These are phyloP conservation scores for Ataeniobius toweri DNA, from an alignment of 2,797 vertebrate genomes.

Conservation along the genomic window DNA sequence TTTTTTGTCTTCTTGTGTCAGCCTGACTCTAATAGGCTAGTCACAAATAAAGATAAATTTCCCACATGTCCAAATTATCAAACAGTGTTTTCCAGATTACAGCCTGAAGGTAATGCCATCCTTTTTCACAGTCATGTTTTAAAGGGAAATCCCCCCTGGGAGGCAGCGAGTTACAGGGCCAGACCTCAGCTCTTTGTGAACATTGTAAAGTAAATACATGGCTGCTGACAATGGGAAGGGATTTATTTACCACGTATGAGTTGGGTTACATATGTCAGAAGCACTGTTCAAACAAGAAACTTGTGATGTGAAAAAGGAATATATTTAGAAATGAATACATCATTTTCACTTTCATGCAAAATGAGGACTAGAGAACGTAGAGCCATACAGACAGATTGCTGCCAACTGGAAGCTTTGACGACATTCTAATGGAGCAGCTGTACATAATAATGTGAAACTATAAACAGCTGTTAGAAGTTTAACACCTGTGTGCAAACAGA, in stretches of 20 bases:
- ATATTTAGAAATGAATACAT: slow-evolving; percentile 7
- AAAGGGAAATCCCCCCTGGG: not conserved
- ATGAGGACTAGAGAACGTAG: not conserved
- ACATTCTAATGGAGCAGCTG: slow-evolving; percentile 8
- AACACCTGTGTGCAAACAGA: not conserved
- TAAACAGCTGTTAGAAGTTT: not conserved
- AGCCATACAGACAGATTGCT: not conserved
- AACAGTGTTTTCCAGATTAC: not conserved
- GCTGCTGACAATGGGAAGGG: not conserved
- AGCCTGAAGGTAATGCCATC: not conserved
- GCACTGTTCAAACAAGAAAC: slow-evolving; percentile 1
- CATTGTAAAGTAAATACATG: slow-evolving; percentile 1
- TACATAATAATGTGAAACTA: slow-evolving; percentile 3
- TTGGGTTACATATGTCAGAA: slow-evolving; percentile 1
- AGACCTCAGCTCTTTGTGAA: not conserved
- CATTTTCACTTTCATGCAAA: not conserved
- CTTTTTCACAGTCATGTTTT: not conserved
- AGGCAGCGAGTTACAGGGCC: not conserved
- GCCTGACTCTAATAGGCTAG: not conserved
- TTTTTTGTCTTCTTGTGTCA: not conserved
- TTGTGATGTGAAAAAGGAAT: not conserved
- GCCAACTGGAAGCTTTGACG: slow-evolving; percentile 3
- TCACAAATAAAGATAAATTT: not conserved
- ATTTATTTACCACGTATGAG: slow-evolving; percentile 5
- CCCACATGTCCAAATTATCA: not conserved